Base-by-base conservation (phyloP, 2,797 vertebrate species). In the Poeciliopsis paucimaculata region DNA sequence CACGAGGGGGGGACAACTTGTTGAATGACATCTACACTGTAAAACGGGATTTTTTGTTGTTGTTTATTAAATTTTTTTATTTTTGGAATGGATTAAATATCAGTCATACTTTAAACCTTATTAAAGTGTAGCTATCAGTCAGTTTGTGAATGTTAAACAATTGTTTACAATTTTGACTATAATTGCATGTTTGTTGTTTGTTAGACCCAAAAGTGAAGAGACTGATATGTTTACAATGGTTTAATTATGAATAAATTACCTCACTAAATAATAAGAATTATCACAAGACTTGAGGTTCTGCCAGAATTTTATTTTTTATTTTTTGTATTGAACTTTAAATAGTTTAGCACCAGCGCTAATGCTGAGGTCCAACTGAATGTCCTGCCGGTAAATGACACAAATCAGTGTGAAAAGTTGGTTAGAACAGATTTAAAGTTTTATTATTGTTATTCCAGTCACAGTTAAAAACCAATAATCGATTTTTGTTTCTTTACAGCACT, bases 1-100 rank as follows among this genome's bases (percentile, higher is more conserved):
- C 18, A 2, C 5, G 46, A 7, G 47, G 62, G 60, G 6, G 4
- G 36, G 36, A 6, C 83, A 91, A 93, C 89, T 91, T 91, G 84
- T 90, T 91, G 88, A 91, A 73, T 20, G 46, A 62, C 47, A 41
- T 53, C n/a, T 28, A 45, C 41, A 71, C 68, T 46, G 41, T 26
- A 70, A 70, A 68, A 70, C 5, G 5, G 12, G 5, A 71, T 16
- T n/a, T 70, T 45, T 41, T 6, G 1, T n/a, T n/a, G n/a, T n/a
- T n/a, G n/a, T n/a, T n/a, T n/a, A n/a, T n/a, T n/a, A n/a, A n/a
- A n/a, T n/a, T n/a, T 12, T 4, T 0, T 20, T 51, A 34, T 51
- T 4, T 60, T 60, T 55, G 23, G 28, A 45, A n/a, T 1, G 23
- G 23, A 45, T 45, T 71, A n/a, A 8, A 43, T 71, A 15, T 45